Evolutionary conservation across 2,797 vertebrate species (phyloP).

Genomic region (Saguinus oedipus): DNA sequence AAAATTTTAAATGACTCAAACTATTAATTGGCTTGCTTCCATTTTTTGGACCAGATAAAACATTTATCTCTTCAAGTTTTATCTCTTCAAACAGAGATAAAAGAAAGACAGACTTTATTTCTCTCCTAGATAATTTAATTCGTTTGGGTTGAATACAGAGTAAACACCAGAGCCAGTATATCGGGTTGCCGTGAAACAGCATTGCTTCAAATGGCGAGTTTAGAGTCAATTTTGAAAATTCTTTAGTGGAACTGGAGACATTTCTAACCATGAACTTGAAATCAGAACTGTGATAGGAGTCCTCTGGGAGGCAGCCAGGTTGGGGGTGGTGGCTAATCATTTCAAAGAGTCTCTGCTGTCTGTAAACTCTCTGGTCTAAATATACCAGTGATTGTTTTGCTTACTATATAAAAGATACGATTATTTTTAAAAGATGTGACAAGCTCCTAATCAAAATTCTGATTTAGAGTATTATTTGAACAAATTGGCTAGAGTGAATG

Average conservation of each 20-base stretch:
- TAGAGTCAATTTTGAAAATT: not conserved
- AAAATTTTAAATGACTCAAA: not conserved
- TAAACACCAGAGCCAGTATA: not conserved
- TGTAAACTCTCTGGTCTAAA: slow-evolving; percentile 36
- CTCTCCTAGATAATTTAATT: not conserved
- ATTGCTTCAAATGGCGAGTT: not conserved
- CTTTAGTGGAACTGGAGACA: not conserved
- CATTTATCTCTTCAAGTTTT: not conserved
- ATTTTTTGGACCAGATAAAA: not conserved
- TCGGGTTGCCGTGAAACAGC: not conserved
- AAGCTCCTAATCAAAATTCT: slow-evolving; percentile 32
- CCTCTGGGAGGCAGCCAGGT: not conserved
- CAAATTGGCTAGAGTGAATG: not conserved
- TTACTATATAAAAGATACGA: slow-evolving; percentile 10
- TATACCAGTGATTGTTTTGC: not conserved
- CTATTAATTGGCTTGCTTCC: not conserved
- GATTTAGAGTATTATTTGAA: slow-evolving; percentile 22
- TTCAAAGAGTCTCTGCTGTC: not conserved
- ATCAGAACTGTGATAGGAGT: not conserved
- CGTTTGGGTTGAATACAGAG: not conserved
- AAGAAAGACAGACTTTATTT: not conserved
- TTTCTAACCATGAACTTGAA: not conserved
- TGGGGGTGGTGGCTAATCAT: not conserved
- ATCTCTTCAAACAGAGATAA: not conserved
- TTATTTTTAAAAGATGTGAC: not conserved